Conservation (phyloP, 2,797 vertebrate genomes). For the Crocidura indochinensis region DNA sequence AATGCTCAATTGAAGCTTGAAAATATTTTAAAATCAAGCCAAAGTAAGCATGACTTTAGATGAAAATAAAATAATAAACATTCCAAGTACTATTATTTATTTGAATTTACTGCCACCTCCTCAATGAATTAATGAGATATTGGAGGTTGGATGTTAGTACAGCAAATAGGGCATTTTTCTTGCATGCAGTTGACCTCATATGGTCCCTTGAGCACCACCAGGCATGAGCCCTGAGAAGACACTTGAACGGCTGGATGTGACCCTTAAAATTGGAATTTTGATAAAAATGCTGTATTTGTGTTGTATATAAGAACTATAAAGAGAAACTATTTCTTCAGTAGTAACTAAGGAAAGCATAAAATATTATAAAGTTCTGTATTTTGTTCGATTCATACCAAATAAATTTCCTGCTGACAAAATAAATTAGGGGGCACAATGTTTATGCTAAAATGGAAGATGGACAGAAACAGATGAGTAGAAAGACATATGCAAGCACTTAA, state of each 20-base stretch:
- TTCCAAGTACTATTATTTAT: conserved; percentile 22
- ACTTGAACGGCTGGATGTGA: too few relatives aligned
- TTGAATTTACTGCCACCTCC: conserved; percentile 66
- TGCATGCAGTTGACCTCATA: too few relatives aligned
- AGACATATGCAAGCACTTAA: background rate
- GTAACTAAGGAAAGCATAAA: conserved; percentile 72
- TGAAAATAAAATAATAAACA: background rate
- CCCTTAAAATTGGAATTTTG: conserved; percentile 79
- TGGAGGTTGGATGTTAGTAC: too few relatives aligned
- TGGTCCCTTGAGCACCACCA: too few relatives aligned
- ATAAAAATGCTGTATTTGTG: conserved; percentile 57
- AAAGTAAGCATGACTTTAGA: background rate
- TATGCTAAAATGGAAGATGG: conserved; percentile 22
- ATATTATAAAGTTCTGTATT: background rate
- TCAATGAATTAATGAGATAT: conserved; percentile 14
- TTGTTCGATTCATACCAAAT: conserved; percentile 53
- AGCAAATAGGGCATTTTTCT: too few relatives aligned
- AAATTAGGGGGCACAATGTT: conserved; percentile 12
- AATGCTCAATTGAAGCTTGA: background rate
- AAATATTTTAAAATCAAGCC: conserved; percentile 43
- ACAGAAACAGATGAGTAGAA: background rate
- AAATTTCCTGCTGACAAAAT: conserved; percentile 47
- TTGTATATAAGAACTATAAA: conserved; percentile 63
- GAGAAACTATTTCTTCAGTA: conserved; percentile 59
- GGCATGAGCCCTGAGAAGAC: background rate